Percentiles rank a stretch among this genome's conserved stretches.
These are phyloP conservation scores for Melinopterus prodromus DNA, from an alignment of 2,888 invertebrate species.

Conservation along the genomic window DNA sequence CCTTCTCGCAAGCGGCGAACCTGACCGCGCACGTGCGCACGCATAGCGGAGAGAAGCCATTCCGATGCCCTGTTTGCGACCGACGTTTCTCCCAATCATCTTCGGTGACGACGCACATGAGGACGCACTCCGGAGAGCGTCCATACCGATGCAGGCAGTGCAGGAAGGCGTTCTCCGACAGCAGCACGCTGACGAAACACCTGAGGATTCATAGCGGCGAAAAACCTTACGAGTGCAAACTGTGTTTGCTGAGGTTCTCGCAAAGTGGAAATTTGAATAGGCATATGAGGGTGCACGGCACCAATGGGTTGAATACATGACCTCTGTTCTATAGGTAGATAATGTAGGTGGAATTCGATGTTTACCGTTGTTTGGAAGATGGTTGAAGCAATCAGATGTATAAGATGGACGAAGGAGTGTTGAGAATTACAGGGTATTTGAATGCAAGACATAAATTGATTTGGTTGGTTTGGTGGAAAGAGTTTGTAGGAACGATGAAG, in stretches of 20 bases:
- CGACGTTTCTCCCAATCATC: slow-evolving; percentile 96
- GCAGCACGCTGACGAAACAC: slow-evolving; percentile 97
- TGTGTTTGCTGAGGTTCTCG: slow-evolving; percentile 94
- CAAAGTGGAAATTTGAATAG: slow-evolving; percentile 98
- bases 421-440: no score
- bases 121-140: slow-evolving; percentile 99
- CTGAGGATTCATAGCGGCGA: slow-evolving; percentile 96
- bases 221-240: slow-evolving; percentile 95
- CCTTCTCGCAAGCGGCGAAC: slow-evolving; percentile 98
- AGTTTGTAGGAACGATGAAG: not conserved
- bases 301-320: slow-evolving; percentile 54
- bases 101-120: slow-evolving; percentile 97
- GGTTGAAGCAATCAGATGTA: not conserved
- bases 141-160: slow-evolving; percentile 94
- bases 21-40: slow-evolving; percentile 96
- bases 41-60: slow-evolving; percentile 98
- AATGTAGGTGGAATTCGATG: slow-evolving; percentile 12
- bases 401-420: not conserved
- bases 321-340: slow-evolving; percentile 37
- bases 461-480: not conserved
- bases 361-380: not conserved
- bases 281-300: slow-evolving; percentile 97
- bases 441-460: no score
- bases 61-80: slow-evolving; percentile 96
- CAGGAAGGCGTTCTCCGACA: slow-evolving; percentile 98